phyloP scores from a whole-genome alignment of 2,888 invertebrate genomes.

The Prosopocoilus inquinatus region DNA sequence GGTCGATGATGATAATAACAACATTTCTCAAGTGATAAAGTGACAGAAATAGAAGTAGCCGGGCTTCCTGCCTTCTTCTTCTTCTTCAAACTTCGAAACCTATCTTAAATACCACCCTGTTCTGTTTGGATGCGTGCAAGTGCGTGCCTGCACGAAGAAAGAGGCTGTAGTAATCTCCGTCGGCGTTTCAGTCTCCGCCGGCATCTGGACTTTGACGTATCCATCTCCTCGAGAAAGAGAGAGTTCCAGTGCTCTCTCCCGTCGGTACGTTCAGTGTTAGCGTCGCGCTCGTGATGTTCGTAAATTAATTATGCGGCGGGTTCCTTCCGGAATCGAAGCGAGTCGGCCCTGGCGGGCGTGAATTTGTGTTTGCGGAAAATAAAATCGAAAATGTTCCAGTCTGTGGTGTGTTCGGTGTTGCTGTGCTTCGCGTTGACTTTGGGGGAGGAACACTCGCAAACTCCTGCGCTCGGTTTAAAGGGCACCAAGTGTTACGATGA shows the following conservation, averaged over 20 bases:
- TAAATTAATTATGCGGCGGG: too few relatives aligned
- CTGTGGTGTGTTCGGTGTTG: slow-evolving; percentile 4
- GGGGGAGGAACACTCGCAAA: slow-evolving; percentile 34
- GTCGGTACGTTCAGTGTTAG: too few relatives aligned
- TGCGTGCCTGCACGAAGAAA: slow-evolving; percentile 9
- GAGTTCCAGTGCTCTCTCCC: background rate
- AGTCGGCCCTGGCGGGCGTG: background rate
- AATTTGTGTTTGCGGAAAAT: background rate
- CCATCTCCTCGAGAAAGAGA: background rate
- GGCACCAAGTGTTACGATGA: slow-evolving; percentile 55
- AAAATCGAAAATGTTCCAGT: background rate
- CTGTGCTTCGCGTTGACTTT: slow-evolving; percentile 2
- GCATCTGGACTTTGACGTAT: slow-evolving; percentile 35
- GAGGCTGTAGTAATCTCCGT: slow-evolving; percentile 13
- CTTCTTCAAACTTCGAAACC: too few relatives aligned
- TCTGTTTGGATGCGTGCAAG: background rate
- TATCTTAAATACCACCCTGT: too few relatives aligned
- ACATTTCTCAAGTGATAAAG: too few relatives aligned
- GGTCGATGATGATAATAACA: too few relatives aligned
- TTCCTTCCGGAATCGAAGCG: background rate
- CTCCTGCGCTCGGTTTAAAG: slow-evolving; percentile 42
- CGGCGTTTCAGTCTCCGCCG: slow-evolving; percentile 28
- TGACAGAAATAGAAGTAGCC: too few relatives aligned
- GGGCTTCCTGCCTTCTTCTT: too few relatives aligned
- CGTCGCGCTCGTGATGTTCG: too few relatives aligned